A percentile compares a stretch with the other conserved stretches of the same genome.
These are phyloP conservation scores for Lynx canadensis DNA, from an alignment of 2,113 vertebrate genomes.

Conservation along the genomic window DNA sequence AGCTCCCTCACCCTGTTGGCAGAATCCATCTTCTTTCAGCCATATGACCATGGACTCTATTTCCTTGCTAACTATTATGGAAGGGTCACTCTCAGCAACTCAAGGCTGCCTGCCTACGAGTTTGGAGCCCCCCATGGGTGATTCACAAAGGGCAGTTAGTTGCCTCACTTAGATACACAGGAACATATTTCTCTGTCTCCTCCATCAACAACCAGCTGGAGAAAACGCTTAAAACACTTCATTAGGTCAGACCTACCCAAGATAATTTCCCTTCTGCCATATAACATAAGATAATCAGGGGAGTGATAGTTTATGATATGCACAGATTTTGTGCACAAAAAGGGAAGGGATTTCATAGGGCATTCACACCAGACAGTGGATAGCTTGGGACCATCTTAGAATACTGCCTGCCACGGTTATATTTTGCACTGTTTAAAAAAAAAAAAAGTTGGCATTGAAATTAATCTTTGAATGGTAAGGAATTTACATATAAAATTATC, in stretches of 20 bases:
- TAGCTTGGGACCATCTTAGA: not conserved
- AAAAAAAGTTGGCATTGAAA: not conserved
- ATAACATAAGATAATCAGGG: not conserved
- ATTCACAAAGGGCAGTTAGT: not conserved
- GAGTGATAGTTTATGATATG: not conserved
- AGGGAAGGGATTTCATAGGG: not conserved
- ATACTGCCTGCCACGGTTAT: not conserved
- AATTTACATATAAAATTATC: not conserved
- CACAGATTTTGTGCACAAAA: not conserved
- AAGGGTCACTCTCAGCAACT: not conserved
- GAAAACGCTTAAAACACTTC: not conserved
- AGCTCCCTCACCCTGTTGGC: not conserved
- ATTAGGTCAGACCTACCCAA: not conserved
- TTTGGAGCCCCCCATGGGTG: not conserved
- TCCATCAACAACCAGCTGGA: not conserved
- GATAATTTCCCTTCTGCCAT: not conserved
- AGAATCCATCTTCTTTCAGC: not conserved
- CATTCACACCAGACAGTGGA: not conserved
- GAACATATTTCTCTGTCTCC: not conserved
- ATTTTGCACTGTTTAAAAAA: not conserved
- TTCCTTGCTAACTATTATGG: not conserved
- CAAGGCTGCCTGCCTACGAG: not conserved
- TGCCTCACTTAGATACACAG: not conserved
- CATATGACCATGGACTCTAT: rapidly evolving
- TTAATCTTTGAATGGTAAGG: not conserved